These are phyloP conservation scores for Suncus etruscus DNA, from an alignment of 2,113 vertebrate genomes.

Conservation along the genomic window DNA sequence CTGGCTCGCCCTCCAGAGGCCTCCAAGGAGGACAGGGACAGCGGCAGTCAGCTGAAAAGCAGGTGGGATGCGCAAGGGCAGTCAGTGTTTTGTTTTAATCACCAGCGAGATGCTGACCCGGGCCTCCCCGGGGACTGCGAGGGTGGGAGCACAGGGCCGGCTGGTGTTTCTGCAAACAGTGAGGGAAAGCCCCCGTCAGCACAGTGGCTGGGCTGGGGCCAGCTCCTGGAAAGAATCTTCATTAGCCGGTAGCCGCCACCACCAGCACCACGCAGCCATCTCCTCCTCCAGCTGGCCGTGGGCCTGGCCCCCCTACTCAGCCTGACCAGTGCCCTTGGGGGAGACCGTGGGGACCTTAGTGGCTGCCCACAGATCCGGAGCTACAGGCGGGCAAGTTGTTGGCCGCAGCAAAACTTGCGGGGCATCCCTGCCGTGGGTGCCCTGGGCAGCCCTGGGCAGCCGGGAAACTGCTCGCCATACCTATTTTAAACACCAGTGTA, in stretches of 20 bases:
- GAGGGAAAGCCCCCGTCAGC: conserved; percentile 89
- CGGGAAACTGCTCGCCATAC: conserved; percentile 87
- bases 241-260: conserved; percentile 36
- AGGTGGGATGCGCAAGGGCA: conserved; percentile 58
- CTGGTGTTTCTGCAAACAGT: conserved; percentile 88
- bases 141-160: conserved; percentile 74
- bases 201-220: conserved; percentile 75
- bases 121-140: conserved; percentile 75
- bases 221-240: conserved; percentile 82
- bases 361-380: not conserved
- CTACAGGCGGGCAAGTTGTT: conserved; percentile 30
- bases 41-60: conserved; percentile 50
- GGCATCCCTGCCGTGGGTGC: conserved; percentile 81
- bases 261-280: conserved; percentile 78
- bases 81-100: conserved; percentile 91
- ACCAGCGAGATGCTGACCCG: conserved; percentile 87
- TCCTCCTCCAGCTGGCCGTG: conserved; percentile 63
- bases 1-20: not conserved
- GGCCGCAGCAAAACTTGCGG: conserved; percentile 77
- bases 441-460: conserved; percentile 75
- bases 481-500: conserved; percentile 90
- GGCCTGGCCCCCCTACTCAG: conserved; percentile 28
- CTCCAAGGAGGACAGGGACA: conserved; percentile 28
- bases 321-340: conserved; percentile 1
- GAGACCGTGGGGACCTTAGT: not conserved